Percentiles rank a stretch among this genome's conserved stretches.
phyloP scores from a whole-genome alignment of 2,888 invertebrate genomes.

The Oscheius sp. region DNA sequence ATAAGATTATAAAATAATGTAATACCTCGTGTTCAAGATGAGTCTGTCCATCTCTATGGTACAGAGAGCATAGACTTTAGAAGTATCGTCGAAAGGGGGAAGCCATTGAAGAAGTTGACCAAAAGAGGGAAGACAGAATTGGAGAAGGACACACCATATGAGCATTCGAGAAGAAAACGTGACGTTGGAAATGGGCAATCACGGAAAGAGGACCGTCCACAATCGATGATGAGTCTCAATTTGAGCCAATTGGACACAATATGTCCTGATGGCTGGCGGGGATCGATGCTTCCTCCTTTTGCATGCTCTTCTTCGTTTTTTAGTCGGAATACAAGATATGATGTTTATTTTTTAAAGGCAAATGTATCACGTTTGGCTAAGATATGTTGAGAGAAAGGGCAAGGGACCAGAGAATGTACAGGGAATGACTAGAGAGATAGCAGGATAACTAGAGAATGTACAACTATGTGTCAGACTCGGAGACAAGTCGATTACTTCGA shows the following conservation, averaged over 20 bases:
- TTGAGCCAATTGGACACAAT: constrained; percentile 20
- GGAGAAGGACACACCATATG: constrained; percentile 1
- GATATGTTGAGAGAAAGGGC: constrained; percentile 13
- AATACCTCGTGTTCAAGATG: constrained; percentile 4
- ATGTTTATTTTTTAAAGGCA: background rate
- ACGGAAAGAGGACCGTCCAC: background rate
- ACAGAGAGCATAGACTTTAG: constrained; percentile 46
- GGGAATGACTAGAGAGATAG: background rate
- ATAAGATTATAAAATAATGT: no score
- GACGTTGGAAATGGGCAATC: background rate
- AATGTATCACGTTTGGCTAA: constrained; percentile 12
- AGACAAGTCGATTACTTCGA: constrained; percentile 1
- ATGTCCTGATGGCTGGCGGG: background rate
- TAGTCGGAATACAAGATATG: no score
- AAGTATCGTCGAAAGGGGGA: constrained; percentile 48
- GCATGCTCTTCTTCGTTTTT: background rate
- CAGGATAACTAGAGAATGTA: background rate
- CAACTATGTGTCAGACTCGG: constrained; percentile 10
- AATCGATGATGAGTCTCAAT: constrained; percentile 6
- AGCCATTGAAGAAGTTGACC: no score
- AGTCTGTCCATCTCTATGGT: constrained; percentile 47
- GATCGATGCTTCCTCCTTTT: background rate
- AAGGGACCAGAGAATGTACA: constrained; percentile 7
- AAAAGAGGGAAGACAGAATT: no score
- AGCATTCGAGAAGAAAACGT: background rate